Evolutionary conservation across 2,113 vertebrate species (phyloP), one percentile per base, ranked within the genome.

Genomic region (Cryptomyrus ogoouensis): DNA sequence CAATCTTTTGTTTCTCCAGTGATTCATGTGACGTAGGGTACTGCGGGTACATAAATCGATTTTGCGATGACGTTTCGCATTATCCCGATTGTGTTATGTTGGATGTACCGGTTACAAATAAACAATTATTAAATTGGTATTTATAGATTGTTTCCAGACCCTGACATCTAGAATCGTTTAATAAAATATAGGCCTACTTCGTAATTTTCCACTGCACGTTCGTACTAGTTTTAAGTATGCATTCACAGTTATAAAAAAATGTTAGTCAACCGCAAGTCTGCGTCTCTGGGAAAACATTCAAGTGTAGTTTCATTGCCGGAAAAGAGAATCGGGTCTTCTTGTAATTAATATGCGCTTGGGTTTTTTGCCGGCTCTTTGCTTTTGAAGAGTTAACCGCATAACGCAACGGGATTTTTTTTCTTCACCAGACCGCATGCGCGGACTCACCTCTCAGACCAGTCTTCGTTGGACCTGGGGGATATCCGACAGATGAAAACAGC

Each of bases 331-430:
- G 6, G n/a, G 27, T 87, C 35, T 52, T 87, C 85, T 87, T 87
- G 49, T 49, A 53, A 53, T 87, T 35, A 70, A 53, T 74, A 13
- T 86, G 50, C 87, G 35, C 88, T n/a, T 66, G 21, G 27, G 88
- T 19, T 49, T 66, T 70, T 66, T 46, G 24, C 39, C 83, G 44
- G 8, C 44, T 24, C 44, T 84, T 47, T 42, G 24, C 42, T 0
- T 44, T 21, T 46, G 0, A 80, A 88, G 88, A 17, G 53, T 17
- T 44, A 87, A 92, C 90, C 94, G 90, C 92, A 97, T 96, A 90
- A 96, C 95, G 95, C 97, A 95, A 96, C 93, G 94, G 90, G 80
- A 24, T 47, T 89, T 89, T 89, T 44, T 85, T 85, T 87, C 53
- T 27, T 53, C 46, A 83, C 0, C 88, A 89, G 31, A 1, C 95